Percentiles rank a stretch among this genome's conserved stretches.
phyloP scores from a whole-genome alignment of 2,113 vertebrate genomes.

The Pavo muticus region DNA sequence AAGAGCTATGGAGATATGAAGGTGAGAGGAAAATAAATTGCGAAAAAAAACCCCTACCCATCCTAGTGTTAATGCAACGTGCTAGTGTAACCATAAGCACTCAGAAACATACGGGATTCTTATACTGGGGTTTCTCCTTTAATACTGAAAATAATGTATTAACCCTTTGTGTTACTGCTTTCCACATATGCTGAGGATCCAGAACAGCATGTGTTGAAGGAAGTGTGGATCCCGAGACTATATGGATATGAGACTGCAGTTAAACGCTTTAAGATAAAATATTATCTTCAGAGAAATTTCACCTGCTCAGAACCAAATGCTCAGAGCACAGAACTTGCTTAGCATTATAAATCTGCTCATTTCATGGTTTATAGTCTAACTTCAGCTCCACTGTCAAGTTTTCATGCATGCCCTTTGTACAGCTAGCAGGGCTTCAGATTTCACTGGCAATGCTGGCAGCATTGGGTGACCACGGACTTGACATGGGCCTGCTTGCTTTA shows the following conservation, averaged over 20 bases:
- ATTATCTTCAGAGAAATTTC: not conserved
- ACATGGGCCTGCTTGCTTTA: not conserved
- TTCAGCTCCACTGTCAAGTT: not conserved
- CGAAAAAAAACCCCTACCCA: not conserved
- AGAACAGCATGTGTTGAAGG: not conserved
- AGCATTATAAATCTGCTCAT: too few relatives aligned
- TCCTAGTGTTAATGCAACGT: not conserved
- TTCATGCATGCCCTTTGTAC: not conserved
- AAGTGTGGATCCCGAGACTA: not conserved
- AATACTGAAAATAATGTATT: not conserved
- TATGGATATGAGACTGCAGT: not conserved
- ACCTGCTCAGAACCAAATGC: not conserved
- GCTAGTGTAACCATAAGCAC: not conserved
- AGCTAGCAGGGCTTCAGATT: not conserved
- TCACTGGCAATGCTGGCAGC: not conserved
- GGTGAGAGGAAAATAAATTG: not conserved
- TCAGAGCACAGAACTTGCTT: not conserved
- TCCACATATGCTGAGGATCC: fast-evolving
- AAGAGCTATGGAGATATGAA: not conserved
- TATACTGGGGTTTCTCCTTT: not conserved
- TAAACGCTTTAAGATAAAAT: not conserved
- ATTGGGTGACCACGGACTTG: fast-evolving
- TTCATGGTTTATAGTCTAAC: not conserved
- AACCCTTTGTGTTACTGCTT: fast-evolving
- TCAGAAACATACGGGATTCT: not conserved